phyloP scores from a whole-genome alignment of 2,888 invertebrate species.

The Acleris emargana region DNA sequence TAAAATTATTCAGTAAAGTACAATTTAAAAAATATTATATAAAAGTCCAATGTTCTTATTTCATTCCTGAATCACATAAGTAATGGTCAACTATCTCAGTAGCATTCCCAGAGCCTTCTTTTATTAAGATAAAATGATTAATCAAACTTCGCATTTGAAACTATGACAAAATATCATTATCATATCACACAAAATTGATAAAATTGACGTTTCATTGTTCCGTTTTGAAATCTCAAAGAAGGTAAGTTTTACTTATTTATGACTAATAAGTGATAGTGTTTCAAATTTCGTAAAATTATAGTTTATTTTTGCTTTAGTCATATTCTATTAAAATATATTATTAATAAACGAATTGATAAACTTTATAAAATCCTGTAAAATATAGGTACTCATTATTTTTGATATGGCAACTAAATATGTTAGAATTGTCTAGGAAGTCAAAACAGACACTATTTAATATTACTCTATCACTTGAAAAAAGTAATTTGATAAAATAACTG shows the following conservation, averaged over 20 bases:
- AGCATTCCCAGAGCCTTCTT: constrained; percentile 3
- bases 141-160: constrained; percentile 36
- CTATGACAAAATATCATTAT: constrained; percentile 49
- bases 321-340: too few species aligned
- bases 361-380: too few species aligned
- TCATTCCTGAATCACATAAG: constrained; percentile 19
- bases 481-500: too few species aligned
- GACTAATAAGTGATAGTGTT: too few species aligned
- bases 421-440: too few species aligned
- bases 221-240: constrained; percentile 41
- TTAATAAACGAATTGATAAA: too few species aligned
- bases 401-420: too few species aligned
- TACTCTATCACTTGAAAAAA: too few species aligned
- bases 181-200: constrained; percentile 56
- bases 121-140: constrained; percentile 30
- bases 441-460: too few species aligned
- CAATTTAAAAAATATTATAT: constrained; percentile 36
- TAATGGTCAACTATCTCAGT: constrained; percentile 10
- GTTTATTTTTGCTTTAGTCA: too few species aligned
- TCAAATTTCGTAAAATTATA: too few species aligned
- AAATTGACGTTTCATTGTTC: constrained; percentile 45
- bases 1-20: constrained; percentile 39
- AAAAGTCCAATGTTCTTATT: constrained; percentile 19
- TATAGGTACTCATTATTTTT: too few species aligned
- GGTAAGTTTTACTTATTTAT: background rate